Conservation (phyloP, 2,797 vertebrate species). For the Mionectes olivaceus region DNA sequence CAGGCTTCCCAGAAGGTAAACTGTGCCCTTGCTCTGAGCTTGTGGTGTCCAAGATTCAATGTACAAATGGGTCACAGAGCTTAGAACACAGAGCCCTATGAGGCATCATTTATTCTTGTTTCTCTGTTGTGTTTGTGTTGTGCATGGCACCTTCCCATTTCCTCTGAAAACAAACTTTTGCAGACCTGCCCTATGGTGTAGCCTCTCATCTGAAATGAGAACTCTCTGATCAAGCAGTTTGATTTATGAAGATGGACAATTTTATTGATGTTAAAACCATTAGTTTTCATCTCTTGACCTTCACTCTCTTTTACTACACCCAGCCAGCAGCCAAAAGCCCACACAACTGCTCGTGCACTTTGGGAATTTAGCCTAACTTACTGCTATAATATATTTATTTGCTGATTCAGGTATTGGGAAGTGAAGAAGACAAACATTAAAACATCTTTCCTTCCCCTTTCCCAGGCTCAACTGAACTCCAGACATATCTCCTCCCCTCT, state of each 20-base stretch:
- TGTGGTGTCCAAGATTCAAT: not conserved
- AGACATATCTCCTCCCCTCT: not conserved
- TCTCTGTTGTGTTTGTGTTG: not conserved
- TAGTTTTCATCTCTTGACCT: not conserved
- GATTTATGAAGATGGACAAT: not conserved
- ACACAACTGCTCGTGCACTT: not conserved
- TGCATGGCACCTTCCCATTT: not conserved
- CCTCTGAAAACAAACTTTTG: not conserved
- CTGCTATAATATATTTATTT: not conserved
- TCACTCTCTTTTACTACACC: not conserved
- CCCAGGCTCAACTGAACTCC: slow-evolving; percentile 7
- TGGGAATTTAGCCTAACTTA: slow-evolving; percentile 8
- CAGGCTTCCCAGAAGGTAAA: not conserved
- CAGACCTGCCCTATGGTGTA: not conserved
- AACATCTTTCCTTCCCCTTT: slow-evolving; percentile 37
- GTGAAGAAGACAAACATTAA: not conserved
- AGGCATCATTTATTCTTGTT: not conserved
- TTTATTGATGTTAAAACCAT: not conserved
- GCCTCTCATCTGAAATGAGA: not conserved
- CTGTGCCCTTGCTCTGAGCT: not conserved
- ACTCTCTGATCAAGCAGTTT: not conserved
- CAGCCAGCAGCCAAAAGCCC: not conserved
- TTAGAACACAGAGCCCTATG: not conserved
- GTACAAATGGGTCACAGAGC: not conserved
- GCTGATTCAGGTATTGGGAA: not conserved